Evolutionary conservation across 2,113 vertebrate species (phyloP), one percentile per base, ranked within the genome.

Genomic region (Colius striatus): DNA sequence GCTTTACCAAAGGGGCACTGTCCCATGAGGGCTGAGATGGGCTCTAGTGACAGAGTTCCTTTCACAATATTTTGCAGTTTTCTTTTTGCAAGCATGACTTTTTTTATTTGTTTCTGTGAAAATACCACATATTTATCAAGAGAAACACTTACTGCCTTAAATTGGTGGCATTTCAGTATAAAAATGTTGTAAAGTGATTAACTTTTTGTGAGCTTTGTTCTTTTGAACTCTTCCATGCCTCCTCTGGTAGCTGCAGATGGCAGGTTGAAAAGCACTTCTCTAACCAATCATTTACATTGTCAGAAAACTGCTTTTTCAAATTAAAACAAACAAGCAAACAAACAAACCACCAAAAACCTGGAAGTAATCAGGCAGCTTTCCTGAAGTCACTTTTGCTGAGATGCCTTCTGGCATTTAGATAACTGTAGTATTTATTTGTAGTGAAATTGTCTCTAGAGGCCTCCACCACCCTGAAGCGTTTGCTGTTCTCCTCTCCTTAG

Each of bases 381-480:
- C 73, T 89, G 54, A 73, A 88, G 26, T 27, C 30, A 16, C 55
- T 88, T 92, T 60, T 73, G 43, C 53, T 20, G 48, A 89, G 65
- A 34, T 81, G 57, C 50, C 76, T 83, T 16, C 67, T 66, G 32
- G 34, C 4, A 2, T 87, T 81, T 60, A 80, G 70, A 34, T 85
- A 82, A 73, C 25, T 0, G 0, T 57, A 57, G 34, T 45, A 50
- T 94, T 93, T 92, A 53, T 75, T 54, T 85, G 50, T 36, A 58
- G 47, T 12, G 20, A 68, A 78, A 53, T 45, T 30, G 57, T 95
- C 90, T 86, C 83, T 89, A 88, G 73, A 71, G 89, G 65, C 94
- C 55, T 77, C 86, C 68, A 86, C 60, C 41, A 45, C 53, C 38
- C 53, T 45, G 2, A 77, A 88, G 25, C 6, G 23, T 86, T 90